Conservation (phyloP, 2,797 vertebrate genomes). For the Anguilla pacifica region DNA sequence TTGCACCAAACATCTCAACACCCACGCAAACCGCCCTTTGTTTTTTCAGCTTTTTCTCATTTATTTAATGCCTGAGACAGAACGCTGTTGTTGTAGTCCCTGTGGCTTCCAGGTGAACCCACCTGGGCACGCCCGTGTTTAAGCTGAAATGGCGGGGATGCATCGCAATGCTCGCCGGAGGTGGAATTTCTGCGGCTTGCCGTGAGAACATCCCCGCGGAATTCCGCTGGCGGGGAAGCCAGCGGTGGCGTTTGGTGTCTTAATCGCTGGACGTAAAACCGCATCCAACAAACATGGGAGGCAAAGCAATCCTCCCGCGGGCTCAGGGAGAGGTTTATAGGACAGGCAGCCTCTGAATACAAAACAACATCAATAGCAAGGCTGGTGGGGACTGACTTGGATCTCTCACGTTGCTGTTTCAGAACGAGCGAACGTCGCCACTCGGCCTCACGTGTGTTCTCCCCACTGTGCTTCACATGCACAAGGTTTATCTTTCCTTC, state of each 20-base stretch:
- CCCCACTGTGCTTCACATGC: background rate
- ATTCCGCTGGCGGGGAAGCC: background rate
- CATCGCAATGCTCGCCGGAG: background rate
- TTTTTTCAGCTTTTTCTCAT: background rate
- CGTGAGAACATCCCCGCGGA: background rate
- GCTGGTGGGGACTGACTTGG: background rate
- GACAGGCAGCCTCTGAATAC: background rate
- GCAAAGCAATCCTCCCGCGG: background rate
- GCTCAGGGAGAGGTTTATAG: background rate
- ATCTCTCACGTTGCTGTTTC: background rate
- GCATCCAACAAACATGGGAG: background rate
- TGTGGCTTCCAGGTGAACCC: background rate
- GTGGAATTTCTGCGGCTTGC: background rate
- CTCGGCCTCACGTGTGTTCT: background rate
- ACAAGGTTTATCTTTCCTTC: background rate
- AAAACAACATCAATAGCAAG: background rate
- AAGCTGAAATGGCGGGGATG: background rate
- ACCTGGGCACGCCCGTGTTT: background rate
- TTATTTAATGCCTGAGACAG: background rate
- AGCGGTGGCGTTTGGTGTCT: background rate
- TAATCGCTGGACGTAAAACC: background rate
- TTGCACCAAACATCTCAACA: background rate
- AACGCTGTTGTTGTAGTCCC: background rate
- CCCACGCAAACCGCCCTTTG: background rate
- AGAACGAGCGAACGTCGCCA: background rate